These are phyloP conservation scores for Paralichthys olivaceus DNA, from an alignment of 2,113 vertebrate genomes.

Conservation along the genomic window DNA sequence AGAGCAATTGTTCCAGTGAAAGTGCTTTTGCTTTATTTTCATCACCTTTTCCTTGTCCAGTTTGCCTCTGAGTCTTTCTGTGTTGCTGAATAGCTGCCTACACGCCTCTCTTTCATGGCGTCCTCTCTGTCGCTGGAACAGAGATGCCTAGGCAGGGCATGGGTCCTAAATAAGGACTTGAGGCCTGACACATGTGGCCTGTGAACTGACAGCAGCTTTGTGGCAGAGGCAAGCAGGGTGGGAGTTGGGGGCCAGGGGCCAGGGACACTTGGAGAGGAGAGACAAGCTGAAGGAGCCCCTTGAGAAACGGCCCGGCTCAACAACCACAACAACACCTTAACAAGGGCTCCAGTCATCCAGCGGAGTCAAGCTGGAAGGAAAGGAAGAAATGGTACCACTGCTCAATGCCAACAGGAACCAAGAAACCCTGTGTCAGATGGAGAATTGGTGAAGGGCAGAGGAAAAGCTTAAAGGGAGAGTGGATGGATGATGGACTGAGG, in stretches of 20 bases:
- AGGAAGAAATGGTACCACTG: slow-evolving; percentile 38
- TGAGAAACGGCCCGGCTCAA: slow-evolving; percentile 73
- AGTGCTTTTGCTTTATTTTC: slow-evolving; percentile 59
- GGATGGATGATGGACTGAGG: slow-evolving; percentile 40
- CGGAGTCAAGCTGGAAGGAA: slow-evolving; percentile 47
- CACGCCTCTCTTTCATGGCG: slow-evolving; percentile 71
- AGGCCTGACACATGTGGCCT: slow-evolving; percentile 78
- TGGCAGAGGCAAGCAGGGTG: slow-evolving; percentile 59
- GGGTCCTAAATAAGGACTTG: slow-evolving; percentile 76
- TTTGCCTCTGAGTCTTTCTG: slow-evolving; percentile 61
- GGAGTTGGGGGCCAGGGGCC: slow-evolving; percentile 61
- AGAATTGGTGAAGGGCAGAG: slow-evolving; percentile 5
- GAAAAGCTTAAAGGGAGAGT: slow-evolving; percentile 22
- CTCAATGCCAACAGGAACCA: slow-evolving; percentile 63
- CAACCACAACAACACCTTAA: slow-evolving; percentile 77
- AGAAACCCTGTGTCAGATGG: slow-evolving; percentile 26
- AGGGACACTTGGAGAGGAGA: slow-evolving; percentile 74
- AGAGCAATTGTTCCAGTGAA: slow-evolving; percentile 59
- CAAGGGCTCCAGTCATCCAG: slow-evolving; percentile 77
- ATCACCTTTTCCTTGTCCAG: slow-evolving; percentile 51
- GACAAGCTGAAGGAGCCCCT: slow-evolving; percentile 80
- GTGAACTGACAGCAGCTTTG: slow-evolving; percentile 80
- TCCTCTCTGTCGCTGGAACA: slow-evolving; percentile 58
- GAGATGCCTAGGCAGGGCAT: slow-evolving; percentile 65
- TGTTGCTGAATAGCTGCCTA: slow-evolving; percentile 65